These are phyloP conservation scores for Unio pictorum DNA, from an alignment of 2,888 invertebrate species.

Conservation along the genomic window DNA sequence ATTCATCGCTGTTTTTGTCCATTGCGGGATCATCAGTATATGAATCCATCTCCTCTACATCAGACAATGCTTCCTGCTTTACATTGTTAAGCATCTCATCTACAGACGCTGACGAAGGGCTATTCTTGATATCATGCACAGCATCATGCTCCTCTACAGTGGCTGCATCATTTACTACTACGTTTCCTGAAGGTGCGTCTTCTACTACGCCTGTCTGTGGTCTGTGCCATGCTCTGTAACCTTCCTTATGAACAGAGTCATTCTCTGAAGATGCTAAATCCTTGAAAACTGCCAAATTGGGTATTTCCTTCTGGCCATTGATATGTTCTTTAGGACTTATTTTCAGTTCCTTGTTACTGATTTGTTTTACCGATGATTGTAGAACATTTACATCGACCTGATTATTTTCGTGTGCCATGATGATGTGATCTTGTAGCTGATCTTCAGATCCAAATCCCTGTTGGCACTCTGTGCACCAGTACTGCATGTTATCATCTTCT, in stretches of 20 bases:
- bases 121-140: background rate
- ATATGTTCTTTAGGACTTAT: background rate
- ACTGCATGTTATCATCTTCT: conserved; percentile 31
- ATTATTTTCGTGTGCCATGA: conserved; percentile 37
- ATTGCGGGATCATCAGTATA: too few species aligned
- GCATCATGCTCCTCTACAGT: background rate
- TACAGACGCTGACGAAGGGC: conserved; percentile 1
- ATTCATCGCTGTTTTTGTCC: too few species aligned
- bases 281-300: too few species aligned
- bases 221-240: too few species aligned
- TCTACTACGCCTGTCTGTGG: too few species aligned
- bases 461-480: conserved; percentile 60
- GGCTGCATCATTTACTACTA: conserved; percentile 1
- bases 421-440: conserved; percentile 47
- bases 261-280: too few species aligned
- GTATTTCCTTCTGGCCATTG: too few species aligned
- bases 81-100: conserved; percentile 1
- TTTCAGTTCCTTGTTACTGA: background rate
- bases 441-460: conserved; percentile 51
- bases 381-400: background rate
- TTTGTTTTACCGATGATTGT: background rate
- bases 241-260: too few species aligned
- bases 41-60: conserved; percentile 2
- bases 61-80: conserved; percentile 6
- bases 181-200: too few species aligned